Base-by-base conservation (phyloP, 1,140 invertebrate genomes). In the Melitaea cinxia region DNA sequence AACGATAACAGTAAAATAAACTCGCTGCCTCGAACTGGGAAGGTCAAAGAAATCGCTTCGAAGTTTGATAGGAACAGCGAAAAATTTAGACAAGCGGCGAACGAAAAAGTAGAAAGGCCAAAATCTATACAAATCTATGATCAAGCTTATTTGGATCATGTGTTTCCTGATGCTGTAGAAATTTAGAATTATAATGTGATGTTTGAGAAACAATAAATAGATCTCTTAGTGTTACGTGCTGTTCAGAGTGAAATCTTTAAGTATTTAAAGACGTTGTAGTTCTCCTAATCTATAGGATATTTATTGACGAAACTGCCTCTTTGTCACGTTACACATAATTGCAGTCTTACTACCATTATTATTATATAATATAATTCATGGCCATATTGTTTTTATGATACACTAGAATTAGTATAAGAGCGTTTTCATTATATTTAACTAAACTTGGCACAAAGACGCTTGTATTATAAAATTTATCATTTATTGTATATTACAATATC, bases 81-180 rank as follows among this genome's bases (percentile, higher is more conserved):
- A 35, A 77, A 78, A 68, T 65, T 21, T 0, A 66, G 53, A 61
- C 68, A 73, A 64, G 65, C 75, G 35, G 54, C 68, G 54, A 76
- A 69, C 52, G 55, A 74, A 10, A 84, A 75, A 53, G 78, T 75
- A 50, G 71, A 79, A 2, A 82, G 91, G 75, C 91, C 91, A 47
- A 92, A 86, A 69, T 84, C 88, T 17, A 72, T 92, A 49, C 87
- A 91, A 67, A 90, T 83, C 66, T 91, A 80, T 59, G 89, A 91
- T 60, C 88, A 91, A 71, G 82, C 83, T 47, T 92, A 91, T 70
- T 77, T 92, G 50, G 82, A 92, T 72, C 91, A 92, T 65, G 74
- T 92, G 54, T 92, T 92, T 72, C 91, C 91, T 24, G 88, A 89
- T 58, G 89, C 91, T 62, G 83, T 91, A 57, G 91, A 92, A 82